Evolutionary conservation across 1,140 invertebrate species (phyloP).

Genomic region (Gonioctena quinquepunctata): DNA sequence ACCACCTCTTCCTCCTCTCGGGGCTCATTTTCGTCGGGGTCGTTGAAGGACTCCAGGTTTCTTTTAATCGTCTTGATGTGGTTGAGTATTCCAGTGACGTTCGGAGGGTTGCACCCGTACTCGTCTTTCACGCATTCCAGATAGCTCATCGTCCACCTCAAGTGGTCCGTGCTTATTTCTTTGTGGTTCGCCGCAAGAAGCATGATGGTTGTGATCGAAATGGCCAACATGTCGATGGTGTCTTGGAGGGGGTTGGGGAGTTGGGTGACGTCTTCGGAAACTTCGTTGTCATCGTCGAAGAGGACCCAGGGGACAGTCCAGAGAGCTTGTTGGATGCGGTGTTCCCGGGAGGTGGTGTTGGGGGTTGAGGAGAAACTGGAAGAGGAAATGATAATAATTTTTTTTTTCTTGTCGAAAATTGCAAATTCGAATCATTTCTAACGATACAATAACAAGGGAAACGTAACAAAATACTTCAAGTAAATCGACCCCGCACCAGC

Average conservation of each 20-base stretch:
- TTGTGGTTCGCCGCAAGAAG: slow-evolving; percentile 29
- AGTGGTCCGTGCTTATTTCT: slow-evolving; percentile 24
- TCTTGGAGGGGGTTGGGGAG: slow-evolving; percentile 22
- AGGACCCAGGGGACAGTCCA: background rate
- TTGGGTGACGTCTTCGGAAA: background rate
- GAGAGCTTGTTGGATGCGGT: background rate
- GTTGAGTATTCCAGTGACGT: slow-evolving; percentile 37
- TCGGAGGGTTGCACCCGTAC: slow-evolving; percentile 31
- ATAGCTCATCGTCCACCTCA: slow-evolving; percentile 33
- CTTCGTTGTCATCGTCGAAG: slow-evolving; percentile 1
- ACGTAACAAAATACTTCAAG: no score
- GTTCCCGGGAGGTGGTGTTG: background rate
- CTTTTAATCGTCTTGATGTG: slow-evolving; percentile 26
- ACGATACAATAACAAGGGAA: no score
- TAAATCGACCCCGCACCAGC: no score
- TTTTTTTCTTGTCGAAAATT: background rate
- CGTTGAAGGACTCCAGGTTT: slow-evolving; percentile 1
- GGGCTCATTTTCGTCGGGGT: no score
- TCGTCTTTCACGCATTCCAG: slow-evolving; percentile 38
- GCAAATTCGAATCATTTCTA: no score
- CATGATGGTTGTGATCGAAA: slow-evolving; percentile 39
- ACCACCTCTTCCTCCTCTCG: background rate
- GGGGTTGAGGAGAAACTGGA: background rate
- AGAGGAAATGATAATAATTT: background rate
- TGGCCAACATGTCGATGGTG: slow-evolving; percentile 33